phyloP scores from a whole-genome alignment of 2,888 invertebrate genomes.

The Rhodophaea formosa region DNA sequence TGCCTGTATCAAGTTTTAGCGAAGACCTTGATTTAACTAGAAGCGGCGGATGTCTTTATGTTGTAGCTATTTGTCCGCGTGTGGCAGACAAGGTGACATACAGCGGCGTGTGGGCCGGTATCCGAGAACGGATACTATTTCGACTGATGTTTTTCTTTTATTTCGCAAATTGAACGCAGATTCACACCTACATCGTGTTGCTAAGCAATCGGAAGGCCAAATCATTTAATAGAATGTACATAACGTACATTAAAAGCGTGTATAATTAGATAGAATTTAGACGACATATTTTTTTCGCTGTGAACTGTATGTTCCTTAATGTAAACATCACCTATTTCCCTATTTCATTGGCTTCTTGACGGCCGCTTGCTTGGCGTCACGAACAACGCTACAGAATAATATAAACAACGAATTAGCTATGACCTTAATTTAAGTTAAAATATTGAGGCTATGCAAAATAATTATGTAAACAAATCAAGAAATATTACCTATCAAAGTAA shows the following conservation, averaged over 20 bases:
- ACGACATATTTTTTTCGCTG: too few species aligned
- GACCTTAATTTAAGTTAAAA: not conserved
- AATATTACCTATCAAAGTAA: too few species aligned
- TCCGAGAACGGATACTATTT: not conserved
- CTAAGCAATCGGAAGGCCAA: not conserved
- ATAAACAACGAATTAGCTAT: not conserved
- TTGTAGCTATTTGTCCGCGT: not conserved
- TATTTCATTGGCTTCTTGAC: too few species aligned
- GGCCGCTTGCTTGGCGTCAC: too few species aligned
- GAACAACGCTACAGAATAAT: not conserved
- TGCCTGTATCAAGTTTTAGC: too few species aligned
- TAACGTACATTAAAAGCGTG: too few species aligned
- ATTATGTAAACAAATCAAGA: not conserved
- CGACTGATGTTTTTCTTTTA: not conserved
- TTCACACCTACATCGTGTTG: not conserved
- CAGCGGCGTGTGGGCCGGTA: not conserved
- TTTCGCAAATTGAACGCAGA: not conserved
- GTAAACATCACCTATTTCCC: too few species aligned
- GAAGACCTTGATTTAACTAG: not conserved
- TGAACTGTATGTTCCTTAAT: too few species aligned
- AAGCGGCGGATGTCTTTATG: not conserved
- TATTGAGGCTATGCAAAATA: not conserved
- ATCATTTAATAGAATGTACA: not conserved
- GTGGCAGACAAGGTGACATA: constrained; percentile 5
- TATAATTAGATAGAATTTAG: too few species aligned